Evolutionary conservation across 2,113 vertebrate species (phyloP).

Genomic region (Rana temporaria): DNA sequence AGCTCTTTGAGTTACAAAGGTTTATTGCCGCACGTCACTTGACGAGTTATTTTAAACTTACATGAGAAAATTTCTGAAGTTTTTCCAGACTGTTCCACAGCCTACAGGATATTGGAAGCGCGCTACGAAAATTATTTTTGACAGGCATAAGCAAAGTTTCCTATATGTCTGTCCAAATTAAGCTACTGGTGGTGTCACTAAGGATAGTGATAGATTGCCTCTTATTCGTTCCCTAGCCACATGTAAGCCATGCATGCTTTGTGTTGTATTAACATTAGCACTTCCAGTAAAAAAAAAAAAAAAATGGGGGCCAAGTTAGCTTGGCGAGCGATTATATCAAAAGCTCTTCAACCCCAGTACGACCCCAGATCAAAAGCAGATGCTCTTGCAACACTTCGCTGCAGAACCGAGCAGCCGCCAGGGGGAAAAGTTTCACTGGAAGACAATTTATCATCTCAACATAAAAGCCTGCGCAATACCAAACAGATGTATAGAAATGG

Average conservation of each 20-base stretch:
- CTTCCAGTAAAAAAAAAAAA: constrained; percentile 69
- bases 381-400: constrained; percentile 78
- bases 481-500: constrained; percentile 87
- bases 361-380: constrained; percentile 84
- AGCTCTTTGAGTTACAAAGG: too few species aligned
- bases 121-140: constrained; percentile 1
- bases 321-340: constrained; percentile 76
- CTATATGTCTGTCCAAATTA: constrained; percentile 27
- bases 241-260: constrained; percentile 64
- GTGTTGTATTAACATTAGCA: constrained; percentile 69
- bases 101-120: constrained; percentile 15
- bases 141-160: constrained; percentile 41
- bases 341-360: constrained; percentile 75
- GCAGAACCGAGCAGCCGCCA: constrained; percentile 73
- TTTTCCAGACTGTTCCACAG: background rate
- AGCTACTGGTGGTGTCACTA: constrained; percentile 1
- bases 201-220: constrained; percentile 10
- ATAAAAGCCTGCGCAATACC: constrained; percentile 89
- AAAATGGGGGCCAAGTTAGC: constrained; percentile 66
- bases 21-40: background rate
- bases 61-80: background rate
- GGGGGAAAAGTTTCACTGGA: constrained; percentile 82
- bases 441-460: constrained; percentile 82
- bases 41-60: background rate
- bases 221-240: constrained; percentile 39